phyloP scores from a whole-genome alignment of 1,140 invertebrate species.

The Drosophila lowei region DNA sequence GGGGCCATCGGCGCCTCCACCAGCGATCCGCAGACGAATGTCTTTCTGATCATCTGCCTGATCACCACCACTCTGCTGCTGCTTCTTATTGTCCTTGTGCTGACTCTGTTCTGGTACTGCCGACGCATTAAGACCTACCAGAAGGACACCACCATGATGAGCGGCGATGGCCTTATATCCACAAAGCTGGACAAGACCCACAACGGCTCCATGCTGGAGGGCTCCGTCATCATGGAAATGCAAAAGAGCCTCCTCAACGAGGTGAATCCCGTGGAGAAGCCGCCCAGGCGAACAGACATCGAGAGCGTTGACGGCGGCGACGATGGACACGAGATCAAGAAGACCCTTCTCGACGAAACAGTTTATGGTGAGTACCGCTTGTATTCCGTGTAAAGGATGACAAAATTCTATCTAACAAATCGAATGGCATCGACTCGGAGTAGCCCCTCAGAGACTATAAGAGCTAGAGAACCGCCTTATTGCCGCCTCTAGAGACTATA shows the following conservation, averaged over 20 bases:
- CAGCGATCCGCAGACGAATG: slow-evolving; percentile 75
- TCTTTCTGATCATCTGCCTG: slow-evolving; percentile 84
- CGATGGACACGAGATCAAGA: slow-evolving; percentile 91
- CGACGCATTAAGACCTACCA: slow-evolving; percentile 84
- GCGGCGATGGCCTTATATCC: slow-evolving; percentile 74
- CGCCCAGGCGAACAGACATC: slow-evolving; percentile 88
- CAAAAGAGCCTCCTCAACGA: slow-evolving; percentile 91
- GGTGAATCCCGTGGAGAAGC: slow-evolving; percentile 92
- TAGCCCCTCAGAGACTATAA: too few species aligned
- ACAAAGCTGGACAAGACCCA: slow-evolving; percentile 85
- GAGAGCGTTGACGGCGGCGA: slow-evolving; percentile 88
- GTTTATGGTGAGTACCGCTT: slow-evolving; percentile 87
- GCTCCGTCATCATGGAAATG: slow-evolving; percentile 87
- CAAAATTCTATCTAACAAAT: too few species aligned
- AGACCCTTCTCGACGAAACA: slow-evolving; percentile 89
- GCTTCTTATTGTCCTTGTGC: slow-evolving; percentile 85
- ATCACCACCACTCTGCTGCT: slow-evolving; percentile 85
- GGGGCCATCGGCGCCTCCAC: slow-evolving; percentile 73
- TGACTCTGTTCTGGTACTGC: slow-evolving; percentile 88
- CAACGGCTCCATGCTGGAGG: slow-evolving; percentile 86
- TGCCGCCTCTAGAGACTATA: too few species aligned
- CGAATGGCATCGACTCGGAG: too few species aligned
- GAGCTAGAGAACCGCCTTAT: too few species aligned
- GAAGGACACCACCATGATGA: slow-evolving; percentile 83
- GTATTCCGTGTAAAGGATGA: too few species aligned